phyloP scores from a whole-genome alignment of 2,113 vertebrate species.

The Rattus rattus region DNA sequence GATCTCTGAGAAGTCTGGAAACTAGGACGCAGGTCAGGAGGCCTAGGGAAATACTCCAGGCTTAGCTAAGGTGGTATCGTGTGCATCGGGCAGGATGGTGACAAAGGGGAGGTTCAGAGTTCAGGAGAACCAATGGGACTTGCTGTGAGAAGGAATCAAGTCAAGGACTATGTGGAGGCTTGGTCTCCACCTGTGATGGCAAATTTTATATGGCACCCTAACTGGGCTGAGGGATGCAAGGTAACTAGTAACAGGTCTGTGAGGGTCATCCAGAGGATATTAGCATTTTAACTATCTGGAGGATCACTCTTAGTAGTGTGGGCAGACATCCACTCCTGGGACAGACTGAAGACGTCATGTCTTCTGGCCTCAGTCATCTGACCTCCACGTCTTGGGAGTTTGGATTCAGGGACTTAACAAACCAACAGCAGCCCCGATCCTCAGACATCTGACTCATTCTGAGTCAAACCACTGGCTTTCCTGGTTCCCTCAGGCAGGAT shows the following conservation, averaged over 20 bases:
- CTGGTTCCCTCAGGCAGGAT: no score
- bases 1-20: not conserved
- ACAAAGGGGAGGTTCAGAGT: rapidly evolving
- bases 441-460: not conserved
- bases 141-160: not conserved
- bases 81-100: rapidly evolving
- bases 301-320: not conserved
- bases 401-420: not conserved
- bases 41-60: not conserved
- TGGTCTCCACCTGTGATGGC: no score
- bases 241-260: not conserved
- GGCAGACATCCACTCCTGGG: not conserved
- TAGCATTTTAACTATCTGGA: not conserved
- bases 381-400: not conserved
- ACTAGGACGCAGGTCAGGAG: not conserved
- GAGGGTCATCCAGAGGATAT: not conserved
- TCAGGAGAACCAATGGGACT: not conserved
- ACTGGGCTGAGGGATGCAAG: not conserved
- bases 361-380: not conserved
- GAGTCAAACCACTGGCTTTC: not conserved
- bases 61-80: not conserved
- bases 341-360: not conserved
- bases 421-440: not conserved
- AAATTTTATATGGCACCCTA: not conserved
- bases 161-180: not conserved